phyloP scores from a whole-genome alignment of 2,888 invertebrate species.

The Mesochorus sp. region DNA sequence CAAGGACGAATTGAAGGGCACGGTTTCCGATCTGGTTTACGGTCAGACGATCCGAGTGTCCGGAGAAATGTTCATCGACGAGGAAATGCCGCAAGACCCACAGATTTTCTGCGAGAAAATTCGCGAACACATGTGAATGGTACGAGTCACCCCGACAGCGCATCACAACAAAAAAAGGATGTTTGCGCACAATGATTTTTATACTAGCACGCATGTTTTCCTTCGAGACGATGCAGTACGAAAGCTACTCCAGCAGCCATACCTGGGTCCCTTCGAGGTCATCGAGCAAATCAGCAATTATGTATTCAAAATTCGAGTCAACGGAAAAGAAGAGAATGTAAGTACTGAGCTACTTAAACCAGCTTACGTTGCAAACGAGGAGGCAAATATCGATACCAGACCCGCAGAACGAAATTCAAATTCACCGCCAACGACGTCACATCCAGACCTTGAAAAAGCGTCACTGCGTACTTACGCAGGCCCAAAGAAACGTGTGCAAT shows the following conservation, averaged over 20 bases:
- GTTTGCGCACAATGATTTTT: conserved; percentile 56
- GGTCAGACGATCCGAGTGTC: conserved; percentile 49
- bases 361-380: too few relatives aligned
- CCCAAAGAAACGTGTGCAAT: too few relatives aligned
- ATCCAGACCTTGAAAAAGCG: too few relatives aligned
- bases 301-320: too few relatives aligned
- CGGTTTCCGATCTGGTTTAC: conserved; percentile 46
- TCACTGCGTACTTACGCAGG: too few relatives aligned
- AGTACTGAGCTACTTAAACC: too few relatives aligned
- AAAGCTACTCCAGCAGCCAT: conserved; percentile 61
- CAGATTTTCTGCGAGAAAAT: conserved; percentile 54
- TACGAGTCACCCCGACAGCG: conserved; percentile 50
- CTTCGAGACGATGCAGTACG: conserved; percentile 34
- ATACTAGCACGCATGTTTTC: conserved; percentile 59
- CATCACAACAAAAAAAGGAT: conserved; percentile 42
- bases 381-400: too few relatives aligned
- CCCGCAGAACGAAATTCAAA: too few relatives aligned
- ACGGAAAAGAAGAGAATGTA: too few relatives aligned
- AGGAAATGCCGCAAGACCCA: conserved; percentile 22
- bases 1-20: too few relatives aligned
- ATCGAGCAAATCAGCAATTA: conserved; percentile 56
- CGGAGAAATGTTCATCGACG: conserved; percentile 54
- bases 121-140: conserved; percentile 39
- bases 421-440: too few relatives aligned
- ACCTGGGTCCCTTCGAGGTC: conserved; percentile 63